These are phyloP conservation scores for Tetragnatha montana DNA, from an alignment of 2,888 invertebrate genomes.

Conservation along the genomic window DNA sequence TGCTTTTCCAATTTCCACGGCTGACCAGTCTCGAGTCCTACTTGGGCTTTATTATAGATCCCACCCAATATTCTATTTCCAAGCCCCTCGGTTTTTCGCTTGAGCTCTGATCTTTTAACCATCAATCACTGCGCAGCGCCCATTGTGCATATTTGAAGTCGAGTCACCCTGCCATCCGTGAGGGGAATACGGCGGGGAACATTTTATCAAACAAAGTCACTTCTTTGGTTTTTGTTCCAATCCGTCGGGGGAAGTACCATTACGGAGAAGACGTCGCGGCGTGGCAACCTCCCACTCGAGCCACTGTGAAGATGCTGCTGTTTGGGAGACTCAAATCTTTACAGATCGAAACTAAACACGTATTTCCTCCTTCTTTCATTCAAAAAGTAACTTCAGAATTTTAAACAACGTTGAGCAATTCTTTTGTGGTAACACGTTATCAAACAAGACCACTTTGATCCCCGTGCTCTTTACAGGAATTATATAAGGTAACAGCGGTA, in stretches of 20 bases:
- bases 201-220: constrained; percentile 40
- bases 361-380: no score
- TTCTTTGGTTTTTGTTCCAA: constrained; percentile 6
- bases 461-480: no score
- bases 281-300: not conserved
- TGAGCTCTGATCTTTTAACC: constrained; percentile 65
- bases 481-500: no score
- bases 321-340: no score
- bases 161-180: constrained; percentile 22
- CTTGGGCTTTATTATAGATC: constrained; percentile 58
- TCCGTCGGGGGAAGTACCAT: not conserved
- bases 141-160: constrained; percentile 47
- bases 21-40: constrained; percentile 51
- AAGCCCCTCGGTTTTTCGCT: constrained; percentile 49
- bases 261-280: not conserved
- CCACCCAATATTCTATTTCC: constrained; percentile 55
- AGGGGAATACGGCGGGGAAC: constrained; percentile 11
- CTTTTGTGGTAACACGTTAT: no score
- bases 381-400: no score
- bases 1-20: constrained; percentile 68
- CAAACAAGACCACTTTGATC: no score
- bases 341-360: no score
- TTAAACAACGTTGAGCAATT: no score
- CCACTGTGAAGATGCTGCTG: no score
- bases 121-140: constrained; percentile 48